Evolutionary conservation across 2,113 vertebrate species (phyloP).

Genomic region (Tylochromis polylepis): DNA sequence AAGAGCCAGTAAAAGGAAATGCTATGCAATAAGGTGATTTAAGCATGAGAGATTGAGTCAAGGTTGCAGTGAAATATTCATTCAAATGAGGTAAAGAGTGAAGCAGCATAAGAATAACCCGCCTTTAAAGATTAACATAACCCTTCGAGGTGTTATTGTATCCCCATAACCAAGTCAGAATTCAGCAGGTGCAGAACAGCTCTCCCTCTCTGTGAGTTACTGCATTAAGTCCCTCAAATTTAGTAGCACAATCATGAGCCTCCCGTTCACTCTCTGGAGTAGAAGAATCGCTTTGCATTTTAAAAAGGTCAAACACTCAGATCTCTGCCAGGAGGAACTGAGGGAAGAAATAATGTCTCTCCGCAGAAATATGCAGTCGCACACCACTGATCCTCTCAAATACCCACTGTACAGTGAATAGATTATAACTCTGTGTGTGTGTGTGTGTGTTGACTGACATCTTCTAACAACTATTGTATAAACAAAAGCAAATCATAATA

Average conservation of each 20-base stretch:
- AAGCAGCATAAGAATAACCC: conserved; percentile 65
- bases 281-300: conserved; percentile 75
- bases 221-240: conserved; percentile 72
- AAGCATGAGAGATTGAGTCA: conserved; percentile 46
- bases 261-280: conserved; percentile 68
- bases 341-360: conserved; percentile 69
- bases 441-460: conserved; percentile 35
- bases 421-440: conserved; percentile 30
- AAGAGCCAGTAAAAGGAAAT: conserved; percentile 1
- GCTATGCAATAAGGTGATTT: conserved; percentile 37
- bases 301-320: conserved; percentile 76
- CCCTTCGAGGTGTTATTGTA: conserved; percentile 69
- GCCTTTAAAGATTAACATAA: conserved; percentile 72
- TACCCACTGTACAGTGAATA: conserved; percentile 55
- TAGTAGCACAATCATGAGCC: conserved; percentile 71
- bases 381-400: conserved; percentile 62
- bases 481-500: conserved; percentile 47
- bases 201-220: conserved; percentile 63
- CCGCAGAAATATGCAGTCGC: conserved; percentile 64
- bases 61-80: conserved; percentile 68
- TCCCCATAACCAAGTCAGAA: conserved; percentile 63
- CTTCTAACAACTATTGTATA: conserved; percentile 30
- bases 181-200: conserved; percentile 62
- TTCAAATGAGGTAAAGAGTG: conserved; percentile 64
- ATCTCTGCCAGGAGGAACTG: conserved; percentile 69